Conservation (phyloP, 2,888 invertebrate genomes). For the Lordiphosa andalusiaca region DNA sequence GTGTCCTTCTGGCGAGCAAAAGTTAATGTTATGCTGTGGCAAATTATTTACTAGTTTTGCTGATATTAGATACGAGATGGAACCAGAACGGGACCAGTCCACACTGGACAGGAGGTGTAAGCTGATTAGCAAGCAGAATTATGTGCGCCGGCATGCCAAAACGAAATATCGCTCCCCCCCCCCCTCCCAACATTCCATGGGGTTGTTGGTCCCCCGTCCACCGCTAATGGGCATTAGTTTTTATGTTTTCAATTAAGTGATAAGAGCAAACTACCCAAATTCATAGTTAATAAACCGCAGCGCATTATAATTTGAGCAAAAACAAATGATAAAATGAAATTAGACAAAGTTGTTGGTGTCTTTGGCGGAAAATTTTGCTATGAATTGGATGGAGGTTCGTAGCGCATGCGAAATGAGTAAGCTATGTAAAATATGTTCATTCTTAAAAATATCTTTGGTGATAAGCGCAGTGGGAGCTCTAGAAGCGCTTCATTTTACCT, state of each 20-base stretch:
- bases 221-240: slow-evolving; percentile 36
- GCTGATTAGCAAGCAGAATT: slow-evolving; percentile 54
- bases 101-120: slow-evolving; percentile 38
- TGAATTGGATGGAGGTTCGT: background rate
- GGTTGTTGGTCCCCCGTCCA: background rate
- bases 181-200: too few relatives aligned
- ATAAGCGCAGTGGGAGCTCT: too few relatives aligned
- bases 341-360: background rate
- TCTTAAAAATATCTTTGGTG: too few relatives aligned
- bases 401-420: too few relatives aligned
- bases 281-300: slow-evolving; percentile 13
- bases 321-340: background rate
- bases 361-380: background rate
- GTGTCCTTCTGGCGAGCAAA: background rate
- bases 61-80: slow-evolving; percentile 7
- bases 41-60: slow-evolving; percentile 41
- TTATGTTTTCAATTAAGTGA: slow-evolving; percentile 57
- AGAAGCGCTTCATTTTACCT: too few relatives aligned
- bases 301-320: slow-evolving; percentile 2
- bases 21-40: slow-evolving; percentile 28
- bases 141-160: slow-evolving; percentile 23
- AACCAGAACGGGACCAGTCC: slow-evolving; percentile 3
- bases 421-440: too few relatives aligned
- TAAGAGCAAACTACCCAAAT: slow-evolving; percentile 31
- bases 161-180: slow-evolving; percentile 16